Conservation (phyloP, 2,113 vertebrate genomes). For the Leptocoma aspasia region DNA sequence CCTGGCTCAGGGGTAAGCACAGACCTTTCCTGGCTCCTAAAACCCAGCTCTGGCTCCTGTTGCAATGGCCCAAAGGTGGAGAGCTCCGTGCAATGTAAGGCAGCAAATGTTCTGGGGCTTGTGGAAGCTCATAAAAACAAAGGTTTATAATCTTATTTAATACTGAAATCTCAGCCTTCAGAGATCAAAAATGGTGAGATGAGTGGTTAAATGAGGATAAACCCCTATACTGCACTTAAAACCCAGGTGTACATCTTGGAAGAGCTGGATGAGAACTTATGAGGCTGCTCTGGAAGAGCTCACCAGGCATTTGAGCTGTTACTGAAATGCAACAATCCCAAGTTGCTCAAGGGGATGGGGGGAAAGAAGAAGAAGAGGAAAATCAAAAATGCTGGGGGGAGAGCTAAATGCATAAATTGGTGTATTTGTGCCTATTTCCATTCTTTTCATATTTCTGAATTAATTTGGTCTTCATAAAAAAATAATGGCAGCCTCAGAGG, state of each 20-base stretch:
- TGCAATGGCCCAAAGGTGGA: not conserved
- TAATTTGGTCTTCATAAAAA: not conserved
- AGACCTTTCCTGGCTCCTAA: not conserved
- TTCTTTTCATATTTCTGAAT: not conserved
- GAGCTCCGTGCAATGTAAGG: not conserved
- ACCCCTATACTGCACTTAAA: not conserved
- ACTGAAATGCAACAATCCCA: not conserved
- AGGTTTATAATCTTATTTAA: not conserved
- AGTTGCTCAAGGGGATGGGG: not conserved
- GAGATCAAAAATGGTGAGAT: not conserved
- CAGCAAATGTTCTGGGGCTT: not conserved
- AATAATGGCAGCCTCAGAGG: not conserved
- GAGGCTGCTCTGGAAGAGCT: not conserved
- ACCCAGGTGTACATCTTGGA: not conserved
- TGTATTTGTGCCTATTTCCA: not conserved
- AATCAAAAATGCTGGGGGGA: not conserved
- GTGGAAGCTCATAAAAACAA: not conserved
- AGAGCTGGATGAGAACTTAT: not conserved
- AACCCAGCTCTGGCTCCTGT: not conserved
- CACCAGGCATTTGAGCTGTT: not conserved
- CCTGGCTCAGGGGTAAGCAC: not conserved
- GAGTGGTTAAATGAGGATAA: not conserved
- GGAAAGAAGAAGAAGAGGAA: not conserved
- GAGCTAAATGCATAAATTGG: not conserved
- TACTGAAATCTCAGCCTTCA: not conserved